Base-by-base conservation (phyloP, 1,140 invertebrate genomes). In the Drosophila miranda region DNA sequence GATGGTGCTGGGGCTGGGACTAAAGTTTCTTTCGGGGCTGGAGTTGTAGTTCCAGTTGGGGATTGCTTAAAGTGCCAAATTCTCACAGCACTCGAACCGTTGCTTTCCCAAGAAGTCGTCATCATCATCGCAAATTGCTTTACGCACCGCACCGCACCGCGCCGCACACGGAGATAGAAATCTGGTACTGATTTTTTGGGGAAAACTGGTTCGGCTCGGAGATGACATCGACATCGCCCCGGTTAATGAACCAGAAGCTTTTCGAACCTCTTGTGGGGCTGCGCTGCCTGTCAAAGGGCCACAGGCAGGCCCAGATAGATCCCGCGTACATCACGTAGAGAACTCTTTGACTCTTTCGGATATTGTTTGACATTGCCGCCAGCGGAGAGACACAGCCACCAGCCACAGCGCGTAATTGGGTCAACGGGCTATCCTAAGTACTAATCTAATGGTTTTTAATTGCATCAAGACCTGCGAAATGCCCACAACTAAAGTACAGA, bases 41-140 rank as follows among this genome's bases (percentile, higher is more conserved):
- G 9, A 11, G 30, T 3, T 34, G 30, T 34, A 34, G 9, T 34
- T 55, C 50, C 48, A n/a, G 50, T 68, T 45, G 64, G 71, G 44
- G 16, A 56, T 56, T 63, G 71, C 71, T 67, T 75, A 66, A 75
- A 75, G 61, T 58, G 71, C 52, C 70, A 26, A 75, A 75, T 75
- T 75, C 71, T 75, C 71, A 75, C 60, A 56, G 71, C 53, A 44
- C 53, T 74, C 43, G 53, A 45, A 57, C 71, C 71, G 71, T 75
- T 75, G 71, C 72, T 75, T 75, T 75, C 72, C 63, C 72, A 67
- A 75, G 72, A 75, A 75, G 49, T 57, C 51, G 54, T 63, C 68
- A 72, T 74, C 58, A 60, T 63, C 67, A 73, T 52, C 68, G 71
- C 71, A 75, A 75, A 75, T 75, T 74, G 71, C 71, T 75, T 75